A percentile compares a stretch with the other conserved stretches of the same genome.
Conservation (phyloP, 2,888 invertebrate genomes). For the Mayetiola destructor region DNA sequence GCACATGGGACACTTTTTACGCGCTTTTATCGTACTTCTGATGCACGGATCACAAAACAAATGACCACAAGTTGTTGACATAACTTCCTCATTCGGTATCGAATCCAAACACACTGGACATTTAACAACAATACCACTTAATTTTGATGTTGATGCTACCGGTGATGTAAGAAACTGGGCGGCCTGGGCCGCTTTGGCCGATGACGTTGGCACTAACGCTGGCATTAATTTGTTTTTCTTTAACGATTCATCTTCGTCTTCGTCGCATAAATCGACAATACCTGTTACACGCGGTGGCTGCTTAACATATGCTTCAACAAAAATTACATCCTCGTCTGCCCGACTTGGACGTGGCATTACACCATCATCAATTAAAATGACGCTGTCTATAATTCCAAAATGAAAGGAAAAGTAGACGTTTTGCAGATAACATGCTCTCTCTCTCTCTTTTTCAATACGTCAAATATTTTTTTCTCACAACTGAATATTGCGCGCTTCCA, state of each 20-base stretch:
- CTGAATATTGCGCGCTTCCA: no score
- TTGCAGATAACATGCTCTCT: no score
- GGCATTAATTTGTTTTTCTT: neutral
- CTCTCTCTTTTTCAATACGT: no score
- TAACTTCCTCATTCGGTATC: conserved; percentile 14
- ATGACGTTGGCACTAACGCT: neutral
- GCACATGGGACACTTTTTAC: conserved; percentile 20
- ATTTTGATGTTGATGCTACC: neutral
- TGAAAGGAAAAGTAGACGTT: no score
- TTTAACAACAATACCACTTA: no score
- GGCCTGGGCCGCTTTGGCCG: neutral
- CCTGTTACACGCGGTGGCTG: neutral
- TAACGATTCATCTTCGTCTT: neutral
- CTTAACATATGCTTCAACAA: neutral
- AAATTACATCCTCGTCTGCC: conserved; percentile 16
- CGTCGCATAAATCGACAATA: neutral
- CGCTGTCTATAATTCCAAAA: conserved; percentile 5
- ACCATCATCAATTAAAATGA: neutral
- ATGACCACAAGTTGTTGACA: conserved; percentile 21
- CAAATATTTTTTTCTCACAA: no score
- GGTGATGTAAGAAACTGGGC: neutral
- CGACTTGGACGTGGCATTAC: neutral
- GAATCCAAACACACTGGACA: conserved; percentile 21
- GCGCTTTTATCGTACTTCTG: conserved; percentile 15
- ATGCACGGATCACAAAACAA: conserved; percentile 21